Evolutionary conservation across 2,113 vertebrate genomes (phyloP), one percentile per base, ranked within the genome.

Genomic region (Neopipo cinnamomea): DNA sequence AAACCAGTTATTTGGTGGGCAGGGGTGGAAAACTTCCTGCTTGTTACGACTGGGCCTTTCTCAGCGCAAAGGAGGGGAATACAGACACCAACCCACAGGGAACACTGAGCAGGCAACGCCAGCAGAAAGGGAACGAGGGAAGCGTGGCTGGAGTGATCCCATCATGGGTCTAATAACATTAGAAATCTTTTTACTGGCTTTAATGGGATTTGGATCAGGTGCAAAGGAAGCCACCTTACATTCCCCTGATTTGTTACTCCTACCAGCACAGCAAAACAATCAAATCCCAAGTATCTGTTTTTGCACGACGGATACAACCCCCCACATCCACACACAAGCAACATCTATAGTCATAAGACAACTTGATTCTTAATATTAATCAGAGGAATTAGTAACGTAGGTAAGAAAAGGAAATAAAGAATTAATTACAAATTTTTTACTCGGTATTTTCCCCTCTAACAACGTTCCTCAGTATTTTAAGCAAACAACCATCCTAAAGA

Each of bases 151-250:
- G 14, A 89, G 66, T 22, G 35, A 94, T 61, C 35, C 66, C 12
- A 14, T n/a, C 72, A 35, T 1, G 27, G n/a, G 61, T 85, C 70
- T 79, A 83, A 68, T 72, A 81, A 33, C 23, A 91, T 39, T 31
- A 81, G 68, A 78, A 78, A 78, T 52, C 83, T 70, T 90, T 90
- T 75, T 73, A 72, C 56, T 63, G 65, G 39, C 49, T 87, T 77
- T 89, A 95, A 80, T 42, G 56, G 61, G 71, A 85, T 79, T 89
- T 90, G 61, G 78, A 94, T 92, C 78, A 93, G 39, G 70, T 59
- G 70, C 63, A 80, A 61, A 67, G 35, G 73, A 77, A 83, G 55
- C 41, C 83, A 90, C 75, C 28, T 86, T 37, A 68, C 24, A 44
- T 19, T 56, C 82, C 61, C 66, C 81, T 65, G 19, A 87, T 63